Percentiles rank a stretch among this genome's conserved stretches.
phyloP scores from a whole-genome alignment of 1,140 invertebrate genomes.

The Drosophila kohkoa region DNA sequence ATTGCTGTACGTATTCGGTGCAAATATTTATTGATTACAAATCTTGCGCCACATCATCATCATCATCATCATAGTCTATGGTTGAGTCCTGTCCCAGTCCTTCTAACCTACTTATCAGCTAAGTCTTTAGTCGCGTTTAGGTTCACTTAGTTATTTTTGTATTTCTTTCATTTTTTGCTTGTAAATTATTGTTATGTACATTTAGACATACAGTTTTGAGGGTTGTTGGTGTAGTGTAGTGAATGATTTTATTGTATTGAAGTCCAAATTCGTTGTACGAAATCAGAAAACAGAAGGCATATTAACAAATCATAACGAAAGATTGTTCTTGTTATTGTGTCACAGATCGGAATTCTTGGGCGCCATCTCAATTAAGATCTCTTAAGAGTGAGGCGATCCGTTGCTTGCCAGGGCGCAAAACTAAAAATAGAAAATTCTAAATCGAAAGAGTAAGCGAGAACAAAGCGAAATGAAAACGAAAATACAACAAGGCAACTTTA shows the following conservation, averaged over 20 bases:
- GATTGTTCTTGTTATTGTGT: neutral
- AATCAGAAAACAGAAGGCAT: slow-evolving; percentile 2
- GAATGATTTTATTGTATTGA: neutral
- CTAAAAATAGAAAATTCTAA: slow-evolving; percentile 19
- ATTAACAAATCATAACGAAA: slow-evolving; percentile 5
- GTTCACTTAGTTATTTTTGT: slow-evolving; percentile 6
- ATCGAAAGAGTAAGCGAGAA: slow-evolving; percentile 10
- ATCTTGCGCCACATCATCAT: slow-evolving; percentile 13
- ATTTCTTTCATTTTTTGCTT: slow-evolving; percentile 26
- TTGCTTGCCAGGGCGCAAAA: slow-evolving; percentile 18
- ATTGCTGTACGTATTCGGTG: slow-evolving; percentile 20
- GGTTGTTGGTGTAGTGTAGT: slow-evolving; percentile 22
- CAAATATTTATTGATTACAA: slow-evolving; percentile 15
- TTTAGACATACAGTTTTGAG: slow-evolving; percentile 74
- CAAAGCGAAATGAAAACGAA: slow-evolving; percentile 33
- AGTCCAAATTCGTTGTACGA: slow-evolving; percentile 20
- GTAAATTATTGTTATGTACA: slow-evolving; percentile 83
- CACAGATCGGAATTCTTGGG: slow-evolving; percentile 12
- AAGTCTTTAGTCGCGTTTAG: slow-evolving; percentile 63
- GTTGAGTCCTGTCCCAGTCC: slow-evolving; percentile 24
- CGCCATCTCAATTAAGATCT: slow-evolving; percentile 6
- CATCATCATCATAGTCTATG: neutral
- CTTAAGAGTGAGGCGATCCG: slow-evolving; percentile 1
- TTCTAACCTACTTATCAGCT: slow-evolving; percentile 65
- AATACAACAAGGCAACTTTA: slow-evolving; percentile 66